Percentiles rank a stretch among this genome's conserved stretches.
Evolutionary conservation across 2,888 invertebrate genomes (phyloP).

Genomic region (Lacanobia wlatinum): DNA sequence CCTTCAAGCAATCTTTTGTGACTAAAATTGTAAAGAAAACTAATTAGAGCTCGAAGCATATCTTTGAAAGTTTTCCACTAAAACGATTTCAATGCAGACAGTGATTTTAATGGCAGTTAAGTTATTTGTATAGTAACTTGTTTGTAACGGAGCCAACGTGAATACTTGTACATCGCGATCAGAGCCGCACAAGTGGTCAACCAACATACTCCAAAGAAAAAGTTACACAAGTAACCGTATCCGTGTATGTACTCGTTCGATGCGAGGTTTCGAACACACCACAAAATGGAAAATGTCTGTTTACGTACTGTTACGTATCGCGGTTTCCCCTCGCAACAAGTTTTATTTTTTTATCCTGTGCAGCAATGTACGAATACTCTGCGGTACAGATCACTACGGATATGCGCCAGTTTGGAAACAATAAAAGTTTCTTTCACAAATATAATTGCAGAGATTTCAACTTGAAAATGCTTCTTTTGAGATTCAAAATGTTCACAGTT

Average conservation of each 20-base stretch:
- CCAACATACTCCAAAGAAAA: slow-evolving; percentile 61
- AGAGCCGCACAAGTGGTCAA: slow-evolving; percentile 56
- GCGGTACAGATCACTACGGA: slow-evolving; percentile 5
- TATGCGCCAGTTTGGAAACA: slow-evolving; percentile 11
- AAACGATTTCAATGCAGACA: slow-evolving; percentile 21
- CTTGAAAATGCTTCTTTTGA: background rate
- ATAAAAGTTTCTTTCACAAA: slow-evolving; percentile 24
- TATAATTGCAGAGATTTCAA: slow-evolving; percentile 14
- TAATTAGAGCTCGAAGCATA: slow-evolving; percentile 56
- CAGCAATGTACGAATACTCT: slow-evolving; percentile 6
- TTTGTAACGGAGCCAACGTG: slow-evolving; percentile 41
- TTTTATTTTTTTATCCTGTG: slow-evolving; percentile 35
- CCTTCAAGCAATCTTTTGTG: slow-evolving; percentile 54
- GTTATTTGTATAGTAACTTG: slow-evolving; percentile 49
- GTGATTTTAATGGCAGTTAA: slow-evolving; percentile 33
- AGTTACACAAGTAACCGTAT: slow-evolving; percentile 49
- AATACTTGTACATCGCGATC: slow-evolving; percentile 54
- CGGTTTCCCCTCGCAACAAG: slow-evolving; percentile 17
- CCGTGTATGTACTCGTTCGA: slow-evolving; percentile 10
- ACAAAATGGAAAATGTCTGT: slow-evolving; percentile 55
- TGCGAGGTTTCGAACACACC: slow-evolving; percentile 48
- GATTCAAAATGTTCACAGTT: slow-evolving; percentile 18
- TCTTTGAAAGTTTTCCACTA: slow-evolving; percentile 35
- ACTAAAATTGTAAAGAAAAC: slow-evolving; percentile 54
- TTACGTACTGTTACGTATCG: slow-evolving; percentile 44